Evolutionary conservation across 2,113 vertebrate species (phyloP), one percentile per base, ranked within the genome.

Genomic region (Cephalophus harveyi): DNA sequence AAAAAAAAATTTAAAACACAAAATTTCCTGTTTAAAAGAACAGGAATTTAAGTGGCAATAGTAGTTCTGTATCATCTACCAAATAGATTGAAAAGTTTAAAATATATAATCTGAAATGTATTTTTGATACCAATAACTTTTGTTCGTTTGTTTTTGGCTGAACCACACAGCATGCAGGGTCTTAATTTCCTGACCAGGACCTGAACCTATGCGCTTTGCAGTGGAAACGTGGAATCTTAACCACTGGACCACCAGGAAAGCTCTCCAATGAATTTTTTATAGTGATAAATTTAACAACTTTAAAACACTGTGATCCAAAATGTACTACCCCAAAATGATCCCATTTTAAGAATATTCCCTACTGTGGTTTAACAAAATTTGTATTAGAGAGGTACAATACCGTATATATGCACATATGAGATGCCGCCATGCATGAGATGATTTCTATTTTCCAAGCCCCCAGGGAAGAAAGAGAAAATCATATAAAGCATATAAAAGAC

Each of bases 391-490:
- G 50, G 87, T 97, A 97, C 93, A 82, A 97, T 97, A 98, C 95
- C 60, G 57, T 98, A 98, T 97, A 98, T 97, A 98, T 98, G 97
- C 95, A 96, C 96, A 98, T 97, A 97, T 76, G 97, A 98, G 95
- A 98, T 96, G 97, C n/a, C 57, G 55, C 96, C 97, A 98, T 87
- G 94, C 94, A 96, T 95, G 95, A 98, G 97, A 97, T 13, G 86
- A 97, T 97, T 97, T 98, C 96, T 98, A 98, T 97, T 97, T 98
- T 97, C 96, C 88, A 98, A 98, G 91, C 88, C 96, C 97, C 96
- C 96, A 59, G 62, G 90, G 85, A 96, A 98, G 96, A 98, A 98
- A 97, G 94, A 97, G 60, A 98, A 98, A 98, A 97, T 90, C 81
- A 96, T 60, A 95, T 88, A 97, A 97, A 98, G 95, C 21, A 96